phyloP scores from a whole-genome alignment of 2,888 invertebrate genomes.

The Drosophila seclusa region DNA sequence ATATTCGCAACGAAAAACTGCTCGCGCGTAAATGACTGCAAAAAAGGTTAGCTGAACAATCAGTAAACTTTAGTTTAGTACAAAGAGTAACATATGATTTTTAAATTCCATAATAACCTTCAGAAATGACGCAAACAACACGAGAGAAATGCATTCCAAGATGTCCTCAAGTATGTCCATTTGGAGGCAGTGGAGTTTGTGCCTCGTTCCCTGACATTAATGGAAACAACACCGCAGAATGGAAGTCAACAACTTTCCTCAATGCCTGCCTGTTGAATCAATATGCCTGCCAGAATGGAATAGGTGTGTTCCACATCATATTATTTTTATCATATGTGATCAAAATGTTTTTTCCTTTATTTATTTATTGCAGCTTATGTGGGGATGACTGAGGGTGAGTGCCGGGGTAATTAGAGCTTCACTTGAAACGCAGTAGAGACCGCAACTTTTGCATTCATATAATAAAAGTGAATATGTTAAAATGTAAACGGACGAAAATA shows the following conservation, averaged over 20 bases:
- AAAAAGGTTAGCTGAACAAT: conserved; percentile 21
- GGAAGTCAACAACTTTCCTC: conserved; percentile 2
- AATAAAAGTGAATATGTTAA: background rate
- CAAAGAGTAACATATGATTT: background rate
- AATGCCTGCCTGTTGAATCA: conserved; percentile 36
- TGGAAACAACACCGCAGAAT: conserved; percentile 1
- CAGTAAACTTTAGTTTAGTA: background rate
- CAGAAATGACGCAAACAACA: conserved; percentile 34
- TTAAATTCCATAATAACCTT: background rate
- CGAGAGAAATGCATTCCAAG: conserved; percentile 13
- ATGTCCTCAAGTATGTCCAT: conserved; percentile 17
- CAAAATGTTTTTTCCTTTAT: background rate
- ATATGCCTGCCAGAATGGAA: conserved; percentile 26
- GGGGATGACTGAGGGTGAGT: conserved; percentile 19
- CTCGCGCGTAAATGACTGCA: conserved; percentile 42
- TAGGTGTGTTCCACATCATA: conserved; percentile 1
- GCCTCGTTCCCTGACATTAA: conserved; percentile 27
- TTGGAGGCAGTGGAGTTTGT: conserved; percentile 34
- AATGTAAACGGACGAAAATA: conserved; percentile 1
- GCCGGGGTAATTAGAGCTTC: background rate
- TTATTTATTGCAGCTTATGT: conserved; percentile 33
- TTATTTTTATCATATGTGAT: background rate
- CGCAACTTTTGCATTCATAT: background rate
- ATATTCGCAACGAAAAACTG: conserved; percentile 46
- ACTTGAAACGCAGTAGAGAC: background rate